A percentile compares a stretch with the other conserved stretches of the same genome.
Conservation (phyloP, 2,797 vertebrate genomes). For the Antrozous pallidus region DNA sequence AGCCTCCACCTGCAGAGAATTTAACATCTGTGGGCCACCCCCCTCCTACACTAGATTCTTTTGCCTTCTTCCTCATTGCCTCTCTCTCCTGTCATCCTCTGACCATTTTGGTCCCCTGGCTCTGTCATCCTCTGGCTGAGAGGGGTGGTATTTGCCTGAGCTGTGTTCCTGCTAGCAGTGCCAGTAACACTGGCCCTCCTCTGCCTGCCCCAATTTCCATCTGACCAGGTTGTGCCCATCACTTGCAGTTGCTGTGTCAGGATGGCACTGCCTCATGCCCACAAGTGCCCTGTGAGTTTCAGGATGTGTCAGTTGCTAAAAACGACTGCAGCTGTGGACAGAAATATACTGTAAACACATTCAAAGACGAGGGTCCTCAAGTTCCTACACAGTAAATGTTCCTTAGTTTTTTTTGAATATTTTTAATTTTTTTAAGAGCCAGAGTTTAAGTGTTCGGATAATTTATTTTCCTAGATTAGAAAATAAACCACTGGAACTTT, state of each 20-base stretch:
- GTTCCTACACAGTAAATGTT: not conserved
- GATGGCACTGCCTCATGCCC: not conserved
- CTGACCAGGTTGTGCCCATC: not conserved
- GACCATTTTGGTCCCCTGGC: not conserved
- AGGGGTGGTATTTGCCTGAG: slow-evolving; percentile 22
- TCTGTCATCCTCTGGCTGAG: slow-evolving; percentile 10
- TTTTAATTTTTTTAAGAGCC: not conserved
- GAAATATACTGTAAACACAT: not conserved
- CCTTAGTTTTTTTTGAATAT: slow-evolving; percentile 19
- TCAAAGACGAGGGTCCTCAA: not conserved
- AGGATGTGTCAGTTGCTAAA: slow-evolving; percentile 41
- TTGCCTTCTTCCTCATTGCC: slow-evolving; percentile 26
- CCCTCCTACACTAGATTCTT: not conserved
- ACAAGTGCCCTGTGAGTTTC: slow-evolving; percentile 24
- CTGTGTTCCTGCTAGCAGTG: slow-evolving; percentile 55
- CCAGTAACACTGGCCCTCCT: not conserved
- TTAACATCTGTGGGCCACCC: slow-evolving; percentile 40
- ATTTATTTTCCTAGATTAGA: slow-evolving; percentile 1
- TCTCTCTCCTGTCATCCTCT: not conserved
- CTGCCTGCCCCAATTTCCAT: slow-evolving; percentile 13
- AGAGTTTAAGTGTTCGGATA: not conserved
- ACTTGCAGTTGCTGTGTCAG: not conserved
- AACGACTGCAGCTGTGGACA: slow-evolving; percentile 27
- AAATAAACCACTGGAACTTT: not conserved
- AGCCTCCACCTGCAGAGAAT: slow-evolving; percentile 56